Evolutionary conservation across 2,888 invertebrate species (phyloP), one percentile per base, ranked within the genome.

Genomic region (Nomada flava): DNA sequence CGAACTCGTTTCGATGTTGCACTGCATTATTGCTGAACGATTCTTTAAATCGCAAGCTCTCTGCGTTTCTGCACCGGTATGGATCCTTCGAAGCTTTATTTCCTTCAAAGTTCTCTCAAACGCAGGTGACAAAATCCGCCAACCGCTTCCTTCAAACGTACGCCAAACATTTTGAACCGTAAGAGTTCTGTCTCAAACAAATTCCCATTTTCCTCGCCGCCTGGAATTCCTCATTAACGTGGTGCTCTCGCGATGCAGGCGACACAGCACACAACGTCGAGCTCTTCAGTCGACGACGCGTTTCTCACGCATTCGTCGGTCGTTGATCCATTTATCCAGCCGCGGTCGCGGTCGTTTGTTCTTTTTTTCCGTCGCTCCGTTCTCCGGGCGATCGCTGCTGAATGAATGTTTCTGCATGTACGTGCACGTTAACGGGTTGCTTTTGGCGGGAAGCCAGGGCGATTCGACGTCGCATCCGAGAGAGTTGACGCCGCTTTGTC

Each of bases 391-490:
- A 83, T 67, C 63, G 79, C 82, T 74, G 76, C 71, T 89, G 88
- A 89, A 90, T 89, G 87, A 83, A 82, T 84, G 84, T 85, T 85
- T 72, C 76, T 84, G 84, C 83, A 76, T 76, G 83, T 85, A 83
- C 76, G 72, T 79, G 82, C 87, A 84, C 84, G 76, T 82, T 75
- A 76, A 83, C 83, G 82, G 82, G 72, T 68, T 73, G 83, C 68
- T 86, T 86, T 84, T 91, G 91, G 91, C 91, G 79, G 78, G 74
- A 78, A 79, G 89, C 91, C 91, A 91, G 70, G 75, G 52, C 82
- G 86, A 88, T 89, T 88, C 89, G 90, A 86, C 86, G 85, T 81
- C 84, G 76, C 85, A 15, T 29, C 52, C 47, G 47, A 26, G 59
- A 29, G 74, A 59, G 50, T 44, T 44, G 73, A 68, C 63, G 20